Evolutionary conservation across 1,140 invertebrate genomes (phyloP).

Genomic region (Zaprionus africanus): DNA sequence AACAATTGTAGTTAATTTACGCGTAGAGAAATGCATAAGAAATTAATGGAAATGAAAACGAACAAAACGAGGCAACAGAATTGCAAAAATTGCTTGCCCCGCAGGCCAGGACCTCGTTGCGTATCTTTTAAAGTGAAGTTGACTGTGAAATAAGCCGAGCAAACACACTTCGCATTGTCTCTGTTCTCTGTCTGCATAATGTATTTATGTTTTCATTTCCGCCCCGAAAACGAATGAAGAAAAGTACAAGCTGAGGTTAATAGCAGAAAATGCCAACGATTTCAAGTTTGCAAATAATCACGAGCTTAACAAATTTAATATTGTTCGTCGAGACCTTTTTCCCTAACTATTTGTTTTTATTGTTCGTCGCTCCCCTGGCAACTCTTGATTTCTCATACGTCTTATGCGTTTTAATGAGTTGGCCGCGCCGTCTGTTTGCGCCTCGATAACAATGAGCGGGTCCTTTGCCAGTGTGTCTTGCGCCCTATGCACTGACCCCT

Average conservation of each 20-base stretch:
- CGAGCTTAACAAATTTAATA: constrained; percentile 80
- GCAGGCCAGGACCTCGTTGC: constrained; percentile 23
- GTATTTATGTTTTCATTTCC: constrained; percentile 76
- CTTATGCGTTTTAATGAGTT: constrained; percentile 78
- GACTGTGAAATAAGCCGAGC: constrained; percentile 76
- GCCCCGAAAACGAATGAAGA: constrained; percentile 5
- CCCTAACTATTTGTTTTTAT: background rate
- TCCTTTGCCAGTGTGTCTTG: constrained; percentile 32
- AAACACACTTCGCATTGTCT: constrained; percentile 68
- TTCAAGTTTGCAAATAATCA: constrained; percentile 74
- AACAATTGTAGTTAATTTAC: constrained; percentile 82
- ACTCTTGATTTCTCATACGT: constrained; percentile 71
- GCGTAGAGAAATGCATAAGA: constrained; percentile 71
- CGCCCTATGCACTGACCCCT: constrained; percentile 27
- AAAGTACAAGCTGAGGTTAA: constrained; percentile 39
- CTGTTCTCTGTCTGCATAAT: constrained; percentile 75
- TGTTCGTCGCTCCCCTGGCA: constrained; percentile 9
- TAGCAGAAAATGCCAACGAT: constrained; percentile 66
- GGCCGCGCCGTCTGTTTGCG: constrained; percentile 43
- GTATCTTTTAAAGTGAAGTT: constrained; percentile 74
- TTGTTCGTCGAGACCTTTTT: constrained; percentile 53
- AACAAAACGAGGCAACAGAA: constrained; percentile 6
- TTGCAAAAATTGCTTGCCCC: constrained; percentile 15
- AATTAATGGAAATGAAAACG: constrained; percentile 71
- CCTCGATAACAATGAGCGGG: constrained; percentile 65